These are phyloP conservation scores for Zophobas atratus DNA, from an alignment of 1,140 invertebrate genomes.

Conservation along the genomic window DNA sequence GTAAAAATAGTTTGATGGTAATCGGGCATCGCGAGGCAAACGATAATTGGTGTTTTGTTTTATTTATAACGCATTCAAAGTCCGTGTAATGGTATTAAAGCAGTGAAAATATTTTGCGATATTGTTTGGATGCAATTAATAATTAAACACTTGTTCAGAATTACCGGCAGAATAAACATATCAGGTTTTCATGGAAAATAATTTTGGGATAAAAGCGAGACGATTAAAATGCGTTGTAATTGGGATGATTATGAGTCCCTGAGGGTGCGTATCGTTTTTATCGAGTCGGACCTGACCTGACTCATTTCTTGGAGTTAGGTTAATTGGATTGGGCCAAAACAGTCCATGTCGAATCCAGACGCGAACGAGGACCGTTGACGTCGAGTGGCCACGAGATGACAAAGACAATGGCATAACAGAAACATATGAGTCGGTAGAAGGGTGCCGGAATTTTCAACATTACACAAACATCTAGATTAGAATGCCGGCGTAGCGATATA, in stretches of 20 bases:
- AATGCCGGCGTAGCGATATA: conserved; percentile 15
- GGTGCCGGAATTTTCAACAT: conserved; percentile 28
- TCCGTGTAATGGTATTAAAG: neutral
- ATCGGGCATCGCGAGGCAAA: neutral
- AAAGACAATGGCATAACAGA: conserved; percentile 18
- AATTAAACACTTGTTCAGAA: conserved; percentile 30
- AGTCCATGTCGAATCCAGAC: conserved; percentile 19
- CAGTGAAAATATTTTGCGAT: conserved; percentile 18
- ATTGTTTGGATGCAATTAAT: conserved; percentile 20
- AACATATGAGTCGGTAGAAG: conserved; percentile 15
- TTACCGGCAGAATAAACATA: conserved; percentile 16
- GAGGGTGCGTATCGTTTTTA: conserved; percentile 10
- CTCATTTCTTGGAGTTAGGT: conserved; percentile 35
- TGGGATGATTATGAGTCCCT: conserved; percentile 28
- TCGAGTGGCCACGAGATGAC: neutral
- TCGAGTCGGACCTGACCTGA: conserved; percentile 21
- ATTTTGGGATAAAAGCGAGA: conserved; percentile 15
- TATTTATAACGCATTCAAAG: neutral
- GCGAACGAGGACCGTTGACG: neutral
- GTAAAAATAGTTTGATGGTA: neutral
- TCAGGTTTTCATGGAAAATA: conserved; percentile 27
- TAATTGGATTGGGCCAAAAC: conserved; percentile 24
- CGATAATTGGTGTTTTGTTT: conserved; percentile 8
- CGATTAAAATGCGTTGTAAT: conserved; percentile 33
- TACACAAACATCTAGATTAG: conserved; percentile 36